A percentile compares a stretch with the other conserved stretches of the same genome.
Conservation (phyloP, 2,113 vertebrate species). For the Zeus faber region DNA sequence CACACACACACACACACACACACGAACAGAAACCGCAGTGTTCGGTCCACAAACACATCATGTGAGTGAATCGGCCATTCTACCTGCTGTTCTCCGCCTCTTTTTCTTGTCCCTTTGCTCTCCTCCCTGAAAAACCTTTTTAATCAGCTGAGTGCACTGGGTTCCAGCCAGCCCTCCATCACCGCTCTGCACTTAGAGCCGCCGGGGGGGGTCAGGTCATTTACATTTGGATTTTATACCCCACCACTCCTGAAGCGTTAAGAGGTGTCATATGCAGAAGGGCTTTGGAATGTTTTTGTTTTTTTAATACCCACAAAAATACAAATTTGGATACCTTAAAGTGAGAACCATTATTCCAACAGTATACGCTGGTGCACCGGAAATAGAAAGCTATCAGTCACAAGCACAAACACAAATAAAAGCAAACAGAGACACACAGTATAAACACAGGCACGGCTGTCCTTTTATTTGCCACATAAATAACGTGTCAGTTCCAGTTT, state of each 20-base stretch:
- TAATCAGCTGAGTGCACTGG: conserved; percentile 58
- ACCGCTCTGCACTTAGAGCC: conserved; percentile 1
- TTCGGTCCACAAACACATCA: neutral
- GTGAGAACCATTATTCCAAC: no score
- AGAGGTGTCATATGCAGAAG: no score
- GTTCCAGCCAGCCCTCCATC: conserved; percentile 28
- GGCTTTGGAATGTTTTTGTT: no score
- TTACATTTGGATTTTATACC: conserved; percentile 15
- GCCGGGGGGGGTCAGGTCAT: conserved; percentile 9
- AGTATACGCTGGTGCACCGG: no score
- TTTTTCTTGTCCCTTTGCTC: conserved; percentile 1
- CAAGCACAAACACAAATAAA: neutral
- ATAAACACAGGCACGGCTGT: neutral
- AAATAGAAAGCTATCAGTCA: no score
- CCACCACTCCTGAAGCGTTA: no score
- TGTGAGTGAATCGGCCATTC: neutral
- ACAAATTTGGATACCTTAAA: no score
- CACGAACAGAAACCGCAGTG: no score
- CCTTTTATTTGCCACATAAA: conserved; percentile 5
- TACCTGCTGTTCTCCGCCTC: conserved; percentile 10
- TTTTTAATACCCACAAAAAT: no score
- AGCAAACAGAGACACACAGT: neutral
- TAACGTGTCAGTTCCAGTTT: conserved; percentile 33
- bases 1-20: neutral
- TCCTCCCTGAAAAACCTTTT: conserved; percentile 5